These are phyloP conservation scores for Epistrophe grossulariae DNA, from an alignment of 2,888 invertebrate genomes.

Conservation along the genomic window DNA sequence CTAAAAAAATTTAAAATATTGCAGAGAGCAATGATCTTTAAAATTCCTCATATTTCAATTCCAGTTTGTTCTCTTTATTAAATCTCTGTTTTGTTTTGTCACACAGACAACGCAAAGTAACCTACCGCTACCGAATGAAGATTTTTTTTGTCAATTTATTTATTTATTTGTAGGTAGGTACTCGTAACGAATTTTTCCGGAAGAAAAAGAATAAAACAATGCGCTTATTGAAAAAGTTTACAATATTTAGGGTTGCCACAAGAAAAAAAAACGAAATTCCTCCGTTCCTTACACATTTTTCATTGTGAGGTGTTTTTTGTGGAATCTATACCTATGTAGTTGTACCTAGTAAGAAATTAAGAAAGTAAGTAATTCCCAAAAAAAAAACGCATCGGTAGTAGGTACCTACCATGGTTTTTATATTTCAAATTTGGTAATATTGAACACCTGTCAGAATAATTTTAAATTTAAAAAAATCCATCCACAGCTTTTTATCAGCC, in stretches of 20 bases:
- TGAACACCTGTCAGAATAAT: too few relatives aligned
- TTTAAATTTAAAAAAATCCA: too few relatives aligned
- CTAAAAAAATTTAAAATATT: not conserved
- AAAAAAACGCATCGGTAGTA: too few relatives aligned
- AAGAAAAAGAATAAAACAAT: constrained; percentile 8
- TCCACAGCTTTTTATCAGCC: too few relatives aligned
- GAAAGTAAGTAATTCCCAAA: too few relatives aligned
- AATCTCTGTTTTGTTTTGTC: constrained; percentile 21
- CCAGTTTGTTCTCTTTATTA: constrained; percentile 36
- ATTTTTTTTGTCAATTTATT: not conserved
- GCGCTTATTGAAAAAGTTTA: constrained; percentile 2
- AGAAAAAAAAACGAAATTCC: too few relatives aligned
- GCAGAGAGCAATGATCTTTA: constrained; percentile 72
- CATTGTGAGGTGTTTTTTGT: too few relatives aligned
- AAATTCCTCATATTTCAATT: constrained; percentile 65
- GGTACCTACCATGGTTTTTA: too few relatives aligned
- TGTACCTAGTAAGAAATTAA: too few relatives aligned
- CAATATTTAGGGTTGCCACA: not conserved
- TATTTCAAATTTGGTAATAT: too few relatives aligned
- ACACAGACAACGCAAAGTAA: constrained; percentile 3
- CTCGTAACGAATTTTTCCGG: constrained; percentile 1
- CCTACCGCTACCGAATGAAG: not conserved
- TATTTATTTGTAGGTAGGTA: not conserved
- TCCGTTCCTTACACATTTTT: too few relatives aligned
- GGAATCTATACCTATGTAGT: too few relatives aligned